These are phyloP conservation scores for Parnassius glacialis DNA, from an alignment of 2,888 invertebrate genomes.

Conservation along the genomic window DNA sequence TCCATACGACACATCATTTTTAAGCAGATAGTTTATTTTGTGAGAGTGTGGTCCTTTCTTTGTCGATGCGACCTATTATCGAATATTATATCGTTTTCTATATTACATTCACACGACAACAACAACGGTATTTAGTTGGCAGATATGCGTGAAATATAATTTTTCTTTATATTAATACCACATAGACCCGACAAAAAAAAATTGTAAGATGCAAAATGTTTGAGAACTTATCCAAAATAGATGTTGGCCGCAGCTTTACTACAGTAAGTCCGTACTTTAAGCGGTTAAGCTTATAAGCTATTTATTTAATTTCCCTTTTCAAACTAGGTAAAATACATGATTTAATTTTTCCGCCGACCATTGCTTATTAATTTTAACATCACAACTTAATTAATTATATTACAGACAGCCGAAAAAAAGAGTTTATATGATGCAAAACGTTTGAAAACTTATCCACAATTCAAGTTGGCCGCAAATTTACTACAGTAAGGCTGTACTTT, in stretches of 20 bases:
- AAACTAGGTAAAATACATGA: too few relatives aligned
- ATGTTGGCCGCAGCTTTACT: slow-evolving; percentile 5
- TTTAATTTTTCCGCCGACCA: too few relatives aligned
- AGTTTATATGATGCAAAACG: slow-evolving; percentile 17
- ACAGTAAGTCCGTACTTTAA: neutral
- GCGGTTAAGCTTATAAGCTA: neutral
- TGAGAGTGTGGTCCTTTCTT: too few relatives aligned
- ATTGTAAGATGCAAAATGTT: slow-evolving; percentile 18
- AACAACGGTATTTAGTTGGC: neutral
- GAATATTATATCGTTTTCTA: neutral
- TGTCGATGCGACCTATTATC: too few relatives aligned
- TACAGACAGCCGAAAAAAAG: slow-evolving; percentile 1
- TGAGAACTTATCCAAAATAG: slow-evolving; percentile 13
- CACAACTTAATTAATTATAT: too few relatives aligned
- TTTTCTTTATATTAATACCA: too few relatives aligned
- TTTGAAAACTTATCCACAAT: slow-evolving; percentile 14
- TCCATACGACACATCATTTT: too few relatives aligned
- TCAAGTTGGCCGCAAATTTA: slow-evolving; percentile 5
- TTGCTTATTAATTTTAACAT: too few relatives aligned
- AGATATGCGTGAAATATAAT: too few relatives aligned
- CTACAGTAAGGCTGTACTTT: neutral
- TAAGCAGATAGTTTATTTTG: too few relatives aligned
- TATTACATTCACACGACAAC: neutral
- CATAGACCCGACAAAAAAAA: slow-evolving; percentile 6
- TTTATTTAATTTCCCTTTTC: too few relatives aligned